Evolutionary conservation across 1,140 invertebrate genomes (phyloP), one percentile per base, ranked within the genome.

Genomic region (Melanaphis sacchari): DNA sequence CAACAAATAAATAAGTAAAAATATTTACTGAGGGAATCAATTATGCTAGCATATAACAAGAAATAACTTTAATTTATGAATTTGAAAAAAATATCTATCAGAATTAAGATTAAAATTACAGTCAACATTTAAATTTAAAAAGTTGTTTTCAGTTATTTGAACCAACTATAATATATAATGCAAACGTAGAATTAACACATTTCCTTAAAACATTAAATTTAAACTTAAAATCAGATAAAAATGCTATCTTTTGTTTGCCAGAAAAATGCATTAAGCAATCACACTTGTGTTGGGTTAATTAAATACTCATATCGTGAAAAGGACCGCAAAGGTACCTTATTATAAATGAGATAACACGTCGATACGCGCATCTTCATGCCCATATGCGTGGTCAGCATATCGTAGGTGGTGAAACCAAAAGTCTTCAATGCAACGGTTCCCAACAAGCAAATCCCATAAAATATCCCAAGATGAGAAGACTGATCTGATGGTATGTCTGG

Each of bases 331-430:
- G 41, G 95, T 95, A 97, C 97, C 96, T 98, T 98, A 95, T 97
- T 96, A 95, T 98, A 98, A 94, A 98, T 97, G 59, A 98, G 95
- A 0, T 97, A 97, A 94, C 97, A 97, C 94, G 97, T 97, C 7
- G 97, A 97, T 81, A 98, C 96, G 94, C 97, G 96, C 94, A 98
- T 96, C 95, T 97, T 97, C 96, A 98, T 97, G 49, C 98, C 97
- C 94, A 97, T 96, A 94, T 97, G 97, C 93, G 96, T 95, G 41
- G 97, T 95, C 87, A 96, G 96, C 95, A 98, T 96, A 96, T 98
- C 97, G 94, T 97, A 98, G 8, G 97, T 97, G 96, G 99, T 98
- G 94, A 97, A 96, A 4, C 97, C 95, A 52, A 98, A 95, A 22
- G 97, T 96, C 94, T 97, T 97, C 82, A 98, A 94, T 0, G 97